Conservation (phyloP, 2,113 vertebrate genomes). For the Entomyzon cyanotis region DNA sequence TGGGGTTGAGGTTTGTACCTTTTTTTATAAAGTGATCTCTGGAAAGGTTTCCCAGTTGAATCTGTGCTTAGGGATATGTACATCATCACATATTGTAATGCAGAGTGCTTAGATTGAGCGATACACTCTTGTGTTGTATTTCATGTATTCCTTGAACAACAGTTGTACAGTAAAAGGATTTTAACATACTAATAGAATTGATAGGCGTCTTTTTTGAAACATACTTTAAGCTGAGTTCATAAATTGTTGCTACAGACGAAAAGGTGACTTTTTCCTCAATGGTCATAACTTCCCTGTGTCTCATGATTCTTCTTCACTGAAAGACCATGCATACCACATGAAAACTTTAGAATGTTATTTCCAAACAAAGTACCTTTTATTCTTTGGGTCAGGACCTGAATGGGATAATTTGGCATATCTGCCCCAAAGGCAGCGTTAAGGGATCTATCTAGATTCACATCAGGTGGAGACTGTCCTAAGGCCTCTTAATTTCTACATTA, state of each 20-base stretch:
- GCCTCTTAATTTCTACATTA: background rate
- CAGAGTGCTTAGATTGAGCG: background rate
- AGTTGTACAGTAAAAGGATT: background rate
- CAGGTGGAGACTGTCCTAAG: background rate
- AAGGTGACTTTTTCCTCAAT: background rate
- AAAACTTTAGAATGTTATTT: background rate
- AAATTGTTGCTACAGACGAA: background rate
- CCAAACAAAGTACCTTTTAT: background rate
- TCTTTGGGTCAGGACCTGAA: background rate
- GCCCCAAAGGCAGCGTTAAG: background rate
- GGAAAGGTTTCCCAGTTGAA: background rate
- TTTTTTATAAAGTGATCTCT: background rate
- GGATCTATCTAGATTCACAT: background rate
- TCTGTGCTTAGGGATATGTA: background rate
- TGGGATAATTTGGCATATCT: background rate
- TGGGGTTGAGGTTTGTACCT: conserved; percentile 79
- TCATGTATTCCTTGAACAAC: background rate
- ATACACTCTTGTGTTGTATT: background rate
- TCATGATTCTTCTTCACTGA: background rate
- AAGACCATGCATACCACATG: background rate
- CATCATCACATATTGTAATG: background rate
- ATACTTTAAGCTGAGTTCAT: background rate
- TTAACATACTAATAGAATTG: background rate
- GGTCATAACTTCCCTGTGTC: background rate
- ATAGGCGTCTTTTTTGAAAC: background rate